These are phyloP conservation scores for Pitangus sulphuratus DNA, from an alignment of 2,797 vertebrate species.

Conservation along the genomic window DNA sequence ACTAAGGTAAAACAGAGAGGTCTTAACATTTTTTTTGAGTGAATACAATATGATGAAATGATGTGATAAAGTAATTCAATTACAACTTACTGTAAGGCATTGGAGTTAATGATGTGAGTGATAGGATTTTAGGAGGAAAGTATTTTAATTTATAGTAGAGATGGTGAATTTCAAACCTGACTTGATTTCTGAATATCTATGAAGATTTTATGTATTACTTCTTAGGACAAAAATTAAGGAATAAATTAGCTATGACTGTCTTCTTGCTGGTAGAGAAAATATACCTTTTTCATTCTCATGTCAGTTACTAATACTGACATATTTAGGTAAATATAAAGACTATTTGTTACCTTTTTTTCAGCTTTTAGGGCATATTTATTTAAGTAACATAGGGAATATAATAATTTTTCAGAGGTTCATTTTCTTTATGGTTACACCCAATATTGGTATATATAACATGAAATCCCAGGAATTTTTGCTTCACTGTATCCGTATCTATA, in stretches of 20 bases:
- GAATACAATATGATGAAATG: not conserved
- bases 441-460: fast-evolving
- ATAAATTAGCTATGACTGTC: not conserved
- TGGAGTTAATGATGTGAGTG: not conserved
- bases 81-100: not conserved
- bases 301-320: not conserved
- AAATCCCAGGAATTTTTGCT: not conserved
- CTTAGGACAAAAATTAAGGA: not conserved
- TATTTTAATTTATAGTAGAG: not conserved
- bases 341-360: not conserved
- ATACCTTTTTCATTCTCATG: not conserved
- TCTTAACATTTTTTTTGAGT: not conserved
- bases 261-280: not conserved
- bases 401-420: not conserved
- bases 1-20: not conserved
- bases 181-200: not conserved
- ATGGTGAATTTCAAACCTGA: not conserved
- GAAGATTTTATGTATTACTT: not conserved
- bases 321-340: not conserved
- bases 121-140: not conserved
- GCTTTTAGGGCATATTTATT: not conserved
- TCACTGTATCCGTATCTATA: too few species aligned
- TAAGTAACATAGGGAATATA: not conserved
- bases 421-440: not conserved
- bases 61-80: not conserved